Percentiles rank a stretch among this genome's conserved stretches.
These are phyloP conservation scores for Scopus umbretta DNA, from an alignment of 2,113 vertebrate genomes.

Conservation along the genomic window DNA sequence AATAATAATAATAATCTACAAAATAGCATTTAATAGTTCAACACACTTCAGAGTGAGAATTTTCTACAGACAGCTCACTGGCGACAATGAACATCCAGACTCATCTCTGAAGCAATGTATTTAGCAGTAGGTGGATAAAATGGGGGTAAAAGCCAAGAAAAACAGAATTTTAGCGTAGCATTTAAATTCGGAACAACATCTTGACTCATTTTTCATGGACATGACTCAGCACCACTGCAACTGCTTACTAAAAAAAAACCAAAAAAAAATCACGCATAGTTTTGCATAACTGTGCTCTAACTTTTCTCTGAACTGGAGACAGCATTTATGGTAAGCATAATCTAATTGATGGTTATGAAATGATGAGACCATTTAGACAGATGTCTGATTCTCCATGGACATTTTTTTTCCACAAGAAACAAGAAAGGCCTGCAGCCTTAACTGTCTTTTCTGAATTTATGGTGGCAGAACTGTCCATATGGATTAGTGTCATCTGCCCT, in stretches of 20 bases:
- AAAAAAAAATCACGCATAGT: background rate
- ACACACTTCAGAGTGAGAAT: background rate
- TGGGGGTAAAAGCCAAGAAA: background rate
- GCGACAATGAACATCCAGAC: background rate
- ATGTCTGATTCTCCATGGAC: conserved; percentile 4
- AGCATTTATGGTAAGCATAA: background rate
- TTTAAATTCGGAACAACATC: background rate
- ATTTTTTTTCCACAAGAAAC: conserved; percentile 9
- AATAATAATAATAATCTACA: background rate
- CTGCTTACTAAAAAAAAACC: background rate
- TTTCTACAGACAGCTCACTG: background rate
- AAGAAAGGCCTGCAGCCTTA: conserved; percentile 16
- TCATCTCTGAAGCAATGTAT: background rate
- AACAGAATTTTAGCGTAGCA: background rate
- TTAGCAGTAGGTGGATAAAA: background rate
- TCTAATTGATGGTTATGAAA: background rate
- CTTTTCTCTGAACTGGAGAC: background rate
- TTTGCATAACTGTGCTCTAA: background rate
- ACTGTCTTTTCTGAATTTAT: conserved; percentile 26
- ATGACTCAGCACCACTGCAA: background rate
- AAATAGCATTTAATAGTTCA: background rate
- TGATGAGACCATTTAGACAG: conserved; percentile 11
- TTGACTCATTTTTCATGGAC: background rate
- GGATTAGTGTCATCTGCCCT: conserved; percentile 35
- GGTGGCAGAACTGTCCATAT: conserved; percentile 35